A percentile compares a stretch with the other conserved stretches of the same genome.
Conservation (phyloP, 1,140 invertebrate species). For the Phymorhynchus buccinoides region DNA sequence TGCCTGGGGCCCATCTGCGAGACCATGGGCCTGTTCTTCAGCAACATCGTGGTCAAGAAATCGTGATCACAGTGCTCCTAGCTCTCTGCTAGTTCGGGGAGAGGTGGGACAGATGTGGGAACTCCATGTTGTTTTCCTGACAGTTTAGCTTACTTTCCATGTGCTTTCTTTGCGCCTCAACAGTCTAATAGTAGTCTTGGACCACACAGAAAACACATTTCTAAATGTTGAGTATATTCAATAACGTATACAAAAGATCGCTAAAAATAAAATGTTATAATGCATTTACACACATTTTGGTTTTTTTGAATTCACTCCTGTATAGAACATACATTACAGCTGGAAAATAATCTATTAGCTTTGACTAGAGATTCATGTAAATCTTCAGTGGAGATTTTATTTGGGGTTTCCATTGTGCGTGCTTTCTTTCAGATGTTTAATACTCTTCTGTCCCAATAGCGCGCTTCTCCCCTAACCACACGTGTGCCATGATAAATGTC, state of each 20-base stretch:
- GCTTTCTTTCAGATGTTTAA: background rate
- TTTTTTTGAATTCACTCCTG: too few species aligned
- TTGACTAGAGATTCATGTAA: too few species aligned
- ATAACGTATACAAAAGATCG: too few species aligned
- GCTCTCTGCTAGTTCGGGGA: background rate
- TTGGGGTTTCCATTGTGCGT: background rate
- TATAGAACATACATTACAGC: too few species aligned
- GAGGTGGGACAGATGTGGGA: background rate
- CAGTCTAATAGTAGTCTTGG: too few species aligned
- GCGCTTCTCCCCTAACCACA: background rate
- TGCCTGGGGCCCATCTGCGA: conserved; percentile 79
- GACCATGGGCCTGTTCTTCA: conserved; percentile 79
- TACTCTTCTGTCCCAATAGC: background rate
- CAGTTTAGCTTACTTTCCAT: background rate
- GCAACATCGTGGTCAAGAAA: conserved; percentile 77
- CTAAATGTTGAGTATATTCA: too few species aligned
- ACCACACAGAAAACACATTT: too few species aligned
- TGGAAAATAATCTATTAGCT: too few species aligned
- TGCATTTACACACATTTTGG: too few species aligned
- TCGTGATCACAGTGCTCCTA: background rate
- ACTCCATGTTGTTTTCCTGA: background rate
- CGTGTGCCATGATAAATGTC: background rate
- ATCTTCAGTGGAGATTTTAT: too few species aligned
- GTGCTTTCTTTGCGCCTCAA: background rate
- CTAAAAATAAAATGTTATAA: too few species aligned